Evolutionary conservation across 2,113 vertebrate species (phyloP).

Genomic region (Trinectes maculatus): DNA sequence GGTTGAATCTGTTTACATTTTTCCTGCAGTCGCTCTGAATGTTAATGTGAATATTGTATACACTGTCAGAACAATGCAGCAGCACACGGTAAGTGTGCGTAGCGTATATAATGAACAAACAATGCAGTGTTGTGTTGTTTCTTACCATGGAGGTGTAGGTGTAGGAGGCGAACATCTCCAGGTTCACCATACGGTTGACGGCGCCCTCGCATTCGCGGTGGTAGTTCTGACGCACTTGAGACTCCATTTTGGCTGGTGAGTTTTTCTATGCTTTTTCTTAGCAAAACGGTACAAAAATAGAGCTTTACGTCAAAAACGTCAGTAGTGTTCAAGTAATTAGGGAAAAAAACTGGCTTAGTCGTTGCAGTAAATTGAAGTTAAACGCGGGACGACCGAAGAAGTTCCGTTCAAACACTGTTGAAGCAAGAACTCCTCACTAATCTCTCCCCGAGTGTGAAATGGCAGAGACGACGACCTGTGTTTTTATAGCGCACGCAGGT

Average conservation of each 20-base stretch:
- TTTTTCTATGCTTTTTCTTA: slow-evolving; percentile 36
- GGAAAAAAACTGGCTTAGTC: no score
- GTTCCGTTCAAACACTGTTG: slow-evolving; percentile 92
- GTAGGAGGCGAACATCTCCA: slow-evolving; percentile 87
- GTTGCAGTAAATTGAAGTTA: no score
- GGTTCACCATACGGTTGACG: slow-evolving; percentile 86
- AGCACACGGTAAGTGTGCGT: no score
- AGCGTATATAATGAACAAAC: no score
- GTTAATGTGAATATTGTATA: no score
- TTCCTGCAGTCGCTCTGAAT: no score
- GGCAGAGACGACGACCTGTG: fast-evolving
- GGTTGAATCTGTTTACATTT: no score
- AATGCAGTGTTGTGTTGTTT: background rate
- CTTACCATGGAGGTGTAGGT: slow-evolving; percentile 87
- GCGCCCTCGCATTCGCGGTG: slow-evolving; percentile 84
- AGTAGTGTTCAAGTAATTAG: slow-evolving; percentile 35
- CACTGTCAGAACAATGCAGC: no score
- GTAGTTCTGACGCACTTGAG: slow-evolving; percentile 88
- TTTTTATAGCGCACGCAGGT: slow-evolving; percentile 59
- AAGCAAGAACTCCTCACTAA: slow-evolving; percentile 75
- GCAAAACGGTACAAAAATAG: slow-evolving; percentile 67
- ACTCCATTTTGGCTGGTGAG: slow-evolving; percentile 70
- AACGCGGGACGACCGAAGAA: slow-evolving; percentile 22
- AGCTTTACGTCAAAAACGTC: slow-evolving; percentile 3
- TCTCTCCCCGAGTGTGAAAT: slow-evolving; percentile 23